Evolutionary conservation across 2,888 invertebrate genomes (phyloP).

Genomic region (Caenorhabditis macrosperma): DNA sequence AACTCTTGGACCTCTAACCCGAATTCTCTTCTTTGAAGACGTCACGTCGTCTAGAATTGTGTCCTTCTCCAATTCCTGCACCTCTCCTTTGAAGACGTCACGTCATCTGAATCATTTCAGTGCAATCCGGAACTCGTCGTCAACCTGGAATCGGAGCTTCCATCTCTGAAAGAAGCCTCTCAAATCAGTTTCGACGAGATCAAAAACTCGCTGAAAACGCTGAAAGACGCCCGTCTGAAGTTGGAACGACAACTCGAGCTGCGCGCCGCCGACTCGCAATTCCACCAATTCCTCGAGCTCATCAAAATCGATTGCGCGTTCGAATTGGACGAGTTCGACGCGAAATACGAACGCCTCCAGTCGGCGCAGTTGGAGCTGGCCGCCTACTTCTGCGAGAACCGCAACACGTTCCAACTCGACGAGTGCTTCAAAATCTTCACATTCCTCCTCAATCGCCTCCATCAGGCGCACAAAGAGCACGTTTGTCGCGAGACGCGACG

Average conservation of each 20-base stretch:
- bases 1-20: too few species aligned
- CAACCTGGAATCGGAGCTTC: slow-evolving; percentile 52
- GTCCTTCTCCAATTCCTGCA: too few species aligned
- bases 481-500: slow-evolving; percentile 27
- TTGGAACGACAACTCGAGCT: slow-evolving; percentile 50
- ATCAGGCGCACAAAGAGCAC: slow-evolving; percentile 60
- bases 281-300: slow-evolving; percentile 46
- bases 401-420: slow-evolving; percentile 73
- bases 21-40: too few species aligned
- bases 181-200: slow-evolving; percentile 65
- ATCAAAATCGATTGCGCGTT: slow-evolving; percentile 50
- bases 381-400: slow-evolving; percentile 65
- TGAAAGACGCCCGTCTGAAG: slow-evolving; percentile 39
- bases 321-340: slow-evolving; percentile 47
- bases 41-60: too few species aligned
- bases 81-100: too few species aligned
- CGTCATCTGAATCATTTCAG: too few species aligned
- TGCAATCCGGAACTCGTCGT: slow-evolving; percentile 49
- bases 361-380: slow-evolving; percentile 52
- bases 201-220: slow-evolving; percentile 44
- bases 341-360: slow-evolving; percentile 24
- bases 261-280: slow-evolving; percentile 14
- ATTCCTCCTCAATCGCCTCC: slow-evolving; percentile 69
- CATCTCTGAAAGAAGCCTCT: slow-evolving; percentile 49
- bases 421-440: slow-evolving; percentile 78